Percentiles rank a stretch among this genome's conserved stretches.
These are phyloP conservation scores for Cheirogaleus medius DNA, from an alignment of 2,113 vertebrate species.

Conservation along the genomic window DNA sequence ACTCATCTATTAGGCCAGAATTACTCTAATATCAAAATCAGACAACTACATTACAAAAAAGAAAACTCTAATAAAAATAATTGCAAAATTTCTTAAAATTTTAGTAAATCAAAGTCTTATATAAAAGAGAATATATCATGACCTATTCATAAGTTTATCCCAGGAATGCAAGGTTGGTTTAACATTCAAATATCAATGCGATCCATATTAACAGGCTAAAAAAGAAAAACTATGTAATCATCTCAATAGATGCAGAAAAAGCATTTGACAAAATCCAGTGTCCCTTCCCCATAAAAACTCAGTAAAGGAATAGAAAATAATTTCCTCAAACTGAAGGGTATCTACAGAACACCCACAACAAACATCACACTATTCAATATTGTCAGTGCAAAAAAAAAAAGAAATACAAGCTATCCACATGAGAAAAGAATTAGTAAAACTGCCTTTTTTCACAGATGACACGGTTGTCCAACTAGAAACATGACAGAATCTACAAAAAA, in stretches of 20 bases:
- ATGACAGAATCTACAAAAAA: not conserved
- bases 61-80: not conserved
- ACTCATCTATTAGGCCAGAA: not conserved
- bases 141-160: not conserved
- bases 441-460: not conserved
- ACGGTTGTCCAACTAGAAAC: not conserved
- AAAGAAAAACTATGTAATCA: not conserved
- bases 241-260: not conserved
- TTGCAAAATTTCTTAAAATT: not conserved
- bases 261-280: not conserved
- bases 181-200: not conserved
- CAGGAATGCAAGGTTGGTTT: not conserved
- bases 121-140: not conserved
- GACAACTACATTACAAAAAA: not conserved
- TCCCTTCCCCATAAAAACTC: not conserved
- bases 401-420: not conserved
- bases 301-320: not conserved
- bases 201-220: not conserved
- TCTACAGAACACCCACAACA: not conserved
- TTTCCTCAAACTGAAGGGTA: not conserved
- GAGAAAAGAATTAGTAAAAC: not conserved
- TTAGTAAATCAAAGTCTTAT: not conserved
- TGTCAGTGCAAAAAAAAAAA: not conserved
- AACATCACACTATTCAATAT: not conserved
- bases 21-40: not conserved